Evolutionary conservation across 35 echinoderm and acorn worm genomes (phyloP), one percentile per base, ranked within the genome.

Genomic region (Holothuria glaberrima): DNA sequence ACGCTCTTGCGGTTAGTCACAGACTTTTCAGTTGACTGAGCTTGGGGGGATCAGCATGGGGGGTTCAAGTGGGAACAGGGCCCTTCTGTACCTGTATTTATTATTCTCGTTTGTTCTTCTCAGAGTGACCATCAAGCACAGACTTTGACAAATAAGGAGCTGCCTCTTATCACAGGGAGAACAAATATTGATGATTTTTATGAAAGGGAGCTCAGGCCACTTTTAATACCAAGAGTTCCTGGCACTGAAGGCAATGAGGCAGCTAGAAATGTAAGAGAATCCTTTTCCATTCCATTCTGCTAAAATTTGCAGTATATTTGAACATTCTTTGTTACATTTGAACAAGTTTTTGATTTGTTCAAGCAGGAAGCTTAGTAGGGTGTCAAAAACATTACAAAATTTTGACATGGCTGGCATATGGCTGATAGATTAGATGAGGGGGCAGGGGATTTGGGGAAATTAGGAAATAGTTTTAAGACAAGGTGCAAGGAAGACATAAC

Each of bases 151-250:
- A 24, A 7, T 76, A 33, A 45, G 12, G 72, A 76, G 25, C 18
- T 18, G 12, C 13, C 13, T 45, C 72, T 45, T 24, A 76, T 76
- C 72, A 76, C 72, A 17, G 6, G 24, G 13, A 22, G 34, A 6
- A 76, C 46, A 76, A 44, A 76, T 22, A 76, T 76, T 22, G 72
- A 76, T 76, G 34, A 76, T 20, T 25, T 76, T 5, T 45, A 38
- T 0, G 46, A 25, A 22, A 31, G 12, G 2, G 72, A 76, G 46
- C 36, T 76, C 9, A 45, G 34, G n/a, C 72, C 72, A 10, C 46
- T 76, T 34, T 19, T 76, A 44, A 76, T 44, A 48, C 7, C 13
- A 76, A 27, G 72, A 76, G 72, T 31, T 17, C 34, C 72, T 45
- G 72, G 46, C 34, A 76, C 72, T 10, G 34, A 34, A 6, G 72